Evolutionary conservation across 1,140 invertebrate species (phyloP).

Genomic region (Luehdorfia chinensis): DNA sequence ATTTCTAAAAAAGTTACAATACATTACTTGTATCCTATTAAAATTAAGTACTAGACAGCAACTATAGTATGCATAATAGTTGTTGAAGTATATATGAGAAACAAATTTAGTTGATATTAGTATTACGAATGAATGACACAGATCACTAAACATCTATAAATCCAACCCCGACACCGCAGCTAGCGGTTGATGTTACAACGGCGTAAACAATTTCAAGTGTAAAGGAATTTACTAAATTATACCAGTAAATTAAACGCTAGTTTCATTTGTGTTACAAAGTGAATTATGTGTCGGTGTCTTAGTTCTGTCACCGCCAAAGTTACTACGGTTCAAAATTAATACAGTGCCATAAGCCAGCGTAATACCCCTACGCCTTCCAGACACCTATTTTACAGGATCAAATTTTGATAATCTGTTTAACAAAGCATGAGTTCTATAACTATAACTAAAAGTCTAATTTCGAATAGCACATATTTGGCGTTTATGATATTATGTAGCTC

Average conservation of each 20-base stretch:
- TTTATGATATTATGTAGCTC: constrained; percentile 37
- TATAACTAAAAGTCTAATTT: constrained; percentile 24
- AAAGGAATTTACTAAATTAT: constrained; percentile 75
- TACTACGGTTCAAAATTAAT: constrained; percentile 77
- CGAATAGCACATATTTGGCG: constrained; percentile 1
- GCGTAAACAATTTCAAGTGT: constrained; percentile 38
- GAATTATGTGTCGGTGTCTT: constrained; percentile 74
- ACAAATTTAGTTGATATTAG: no score
- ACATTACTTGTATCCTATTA: no score
- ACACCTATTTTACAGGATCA: constrained; percentile 66
- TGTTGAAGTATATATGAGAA: no score
- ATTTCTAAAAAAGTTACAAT: no score
- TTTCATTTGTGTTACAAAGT: constrained; percentile 75
- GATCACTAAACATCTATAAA: neutral
- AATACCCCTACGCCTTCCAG: constrained; percentile 66
- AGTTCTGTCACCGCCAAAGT: constrained; percentile 74
- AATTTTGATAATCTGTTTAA: constrained; percentile 43
- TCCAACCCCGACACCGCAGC: constrained; percentile 17
- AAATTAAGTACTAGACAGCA: no score
- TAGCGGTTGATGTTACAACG: constrained; percentile 27
- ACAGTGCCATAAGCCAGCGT: constrained; percentile 72
- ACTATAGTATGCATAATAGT: no score
- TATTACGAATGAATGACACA: neutral
- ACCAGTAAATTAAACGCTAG: constrained; percentile 73
- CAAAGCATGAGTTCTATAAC: constrained; percentile 28